A percentile compares a stretch with the other conserved stretches of the same genome.
Evolutionary conservation across 2,113 vertebrate genomes (phyloP).

Genomic region (Ammodytes marinus): DNA sequence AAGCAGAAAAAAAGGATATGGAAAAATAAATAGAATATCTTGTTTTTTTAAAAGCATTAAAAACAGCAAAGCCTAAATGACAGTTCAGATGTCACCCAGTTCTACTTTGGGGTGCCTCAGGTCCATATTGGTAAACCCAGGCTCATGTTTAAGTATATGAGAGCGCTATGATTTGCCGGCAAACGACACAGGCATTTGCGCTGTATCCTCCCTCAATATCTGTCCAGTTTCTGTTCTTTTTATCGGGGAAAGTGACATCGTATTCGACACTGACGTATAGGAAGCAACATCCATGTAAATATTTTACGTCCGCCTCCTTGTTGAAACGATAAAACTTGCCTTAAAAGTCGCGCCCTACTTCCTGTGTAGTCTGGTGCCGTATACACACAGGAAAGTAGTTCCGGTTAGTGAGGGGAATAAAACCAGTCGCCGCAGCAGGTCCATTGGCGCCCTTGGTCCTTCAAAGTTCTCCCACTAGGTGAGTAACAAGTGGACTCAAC

Average conservation of each 20-base stretch:
- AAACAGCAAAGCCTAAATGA: not conserved
- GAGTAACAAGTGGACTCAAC: slow-evolving; percentile 51
- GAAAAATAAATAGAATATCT: not conserved
- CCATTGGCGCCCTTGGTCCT: slow-evolving; percentile 62
- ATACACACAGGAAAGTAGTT: slow-evolving; percentile 78
- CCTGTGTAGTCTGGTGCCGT: slow-evolving; percentile 26
- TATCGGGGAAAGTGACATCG: rapidly evolving
- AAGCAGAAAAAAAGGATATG: too few species aligned
- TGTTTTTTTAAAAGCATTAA: not conserved
- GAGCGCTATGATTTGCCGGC: slow-evolving; percentile 10
- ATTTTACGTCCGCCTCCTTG: not conserved
- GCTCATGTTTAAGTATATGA: slow-evolving; percentile 3
- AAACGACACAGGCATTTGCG: slow-evolving; percentile 20
- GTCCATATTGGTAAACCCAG: not conserved
- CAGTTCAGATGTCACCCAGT: not conserved
- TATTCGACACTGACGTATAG: rapidly evolving
- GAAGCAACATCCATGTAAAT: not conserved
- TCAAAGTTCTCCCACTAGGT: slow-evolving; percentile 77
- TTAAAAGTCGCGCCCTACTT: slow-evolving; percentile 29
- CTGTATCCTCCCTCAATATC: slow-evolving; percentile 19
- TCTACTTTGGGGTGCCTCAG: not conserved
- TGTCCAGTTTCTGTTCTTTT: not conserved
- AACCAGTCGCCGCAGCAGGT: slow-evolving; percentile 36
- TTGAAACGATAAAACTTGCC: not conserved
- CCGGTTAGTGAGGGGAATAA: slow-evolving; percentile 68